Percentiles rank a stretch among this genome's conserved stretches.
phyloP scores from a whole-genome alignment of 2,113 vertebrate genomes.

The Calyptommatus sinebrachiatus region DNA sequence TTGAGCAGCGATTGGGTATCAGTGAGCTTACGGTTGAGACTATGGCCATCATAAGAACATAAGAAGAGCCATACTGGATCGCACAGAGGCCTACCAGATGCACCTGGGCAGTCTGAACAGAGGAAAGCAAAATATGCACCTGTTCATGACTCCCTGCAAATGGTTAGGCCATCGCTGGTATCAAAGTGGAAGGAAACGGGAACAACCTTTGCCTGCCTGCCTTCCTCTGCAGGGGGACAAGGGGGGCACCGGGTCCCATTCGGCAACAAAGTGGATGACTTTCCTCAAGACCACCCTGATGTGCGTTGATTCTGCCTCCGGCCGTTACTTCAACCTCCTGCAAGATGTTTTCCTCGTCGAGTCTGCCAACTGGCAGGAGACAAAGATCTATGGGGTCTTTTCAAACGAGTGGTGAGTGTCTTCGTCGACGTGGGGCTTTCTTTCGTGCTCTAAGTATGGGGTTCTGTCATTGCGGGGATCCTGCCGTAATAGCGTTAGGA shows the following conservation, averaged over 20 bases:
- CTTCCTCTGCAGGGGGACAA: constrained; percentile 77
- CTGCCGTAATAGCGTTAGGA: too few species aligned
- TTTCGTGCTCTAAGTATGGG: too few species aligned
- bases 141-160: too few species aligned
- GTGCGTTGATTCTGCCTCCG: constrained; percentile 81
- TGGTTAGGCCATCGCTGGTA: too few species aligned
- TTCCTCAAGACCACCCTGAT: constrained; percentile 90
- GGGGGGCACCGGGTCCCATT: constrained; percentile 80
- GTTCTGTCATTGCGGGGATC: too few species aligned
- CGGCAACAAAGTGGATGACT: constrained; percentile 89
- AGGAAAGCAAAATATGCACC: too few species aligned
- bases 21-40: too few species aligned
- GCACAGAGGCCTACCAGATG: too few species aligned
- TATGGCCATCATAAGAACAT: too few species aligned
- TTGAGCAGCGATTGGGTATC: too few species aligned
- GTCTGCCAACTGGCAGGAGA: constrained; percentile 72
- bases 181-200: neutral
- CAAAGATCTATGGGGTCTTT: constrained; percentile 84
- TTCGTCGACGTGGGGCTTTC: neutral
- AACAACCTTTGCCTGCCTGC: neutral
- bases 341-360: constrained; percentile 83
- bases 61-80: too few species aligned
- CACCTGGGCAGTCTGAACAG: too few species aligned
- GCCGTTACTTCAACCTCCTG: constrained; percentile 85
- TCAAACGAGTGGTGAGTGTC: constrained; percentile 86